These are phyloP conservation scores for Archivesica marissinica DNA, from an alignment of 1,140 invertebrate species.

Conservation along the genomic window DNA sequence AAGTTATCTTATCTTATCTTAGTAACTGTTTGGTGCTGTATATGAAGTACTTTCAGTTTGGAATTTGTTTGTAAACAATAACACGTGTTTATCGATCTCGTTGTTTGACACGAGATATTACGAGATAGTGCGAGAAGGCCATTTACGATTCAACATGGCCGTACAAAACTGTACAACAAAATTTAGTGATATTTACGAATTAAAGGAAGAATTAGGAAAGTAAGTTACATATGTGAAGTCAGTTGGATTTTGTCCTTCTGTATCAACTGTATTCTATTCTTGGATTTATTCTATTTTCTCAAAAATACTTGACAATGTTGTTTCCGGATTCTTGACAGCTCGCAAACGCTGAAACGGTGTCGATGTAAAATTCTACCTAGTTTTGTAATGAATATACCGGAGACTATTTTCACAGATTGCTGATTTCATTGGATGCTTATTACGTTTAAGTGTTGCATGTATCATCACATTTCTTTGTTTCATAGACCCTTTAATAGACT, in stretches of 20 bases:
- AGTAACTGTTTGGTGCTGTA: too few relatives aligned
- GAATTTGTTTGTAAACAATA: conserved; percentile 57
- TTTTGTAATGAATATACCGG: too few relatives aligned
- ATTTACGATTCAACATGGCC: conserved; percentile 84
- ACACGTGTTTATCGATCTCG: conserved; percentile 58
- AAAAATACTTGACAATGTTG: not conserved
- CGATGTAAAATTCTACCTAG: conserved; percentile 8
- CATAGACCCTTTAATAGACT: too few relatives aligned
- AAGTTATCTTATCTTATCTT: too few relatives aligned
- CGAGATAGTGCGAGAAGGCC: conserved; percentile 78
- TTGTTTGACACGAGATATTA: conserved; percentile 63
- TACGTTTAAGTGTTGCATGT: too few relatives aligned
- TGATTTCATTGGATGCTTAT: too few relatives aligned
- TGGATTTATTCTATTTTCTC: not conserved
- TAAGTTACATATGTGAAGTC: conserved; percentile 87
- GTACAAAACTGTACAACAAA: conserved; percentile 84
- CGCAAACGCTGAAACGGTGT: conserved; percentile 31
- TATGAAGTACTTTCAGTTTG: too few relatives aligned
- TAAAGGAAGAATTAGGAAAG: conserved; percentile 99
- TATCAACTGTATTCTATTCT: not conserved
- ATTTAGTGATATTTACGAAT: conserved; percentile 99
- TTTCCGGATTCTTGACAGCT: conserved; percentile 51
- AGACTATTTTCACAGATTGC: too few relatives aligned
- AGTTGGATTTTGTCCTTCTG: not conserved
- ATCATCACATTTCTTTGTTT: too few relatives aligned